These are phyloP conservation scores for Liolophura sinensis DNA, from an alignment of 1,140 invertebrate species.

Conservation along the genomic window DNA sequence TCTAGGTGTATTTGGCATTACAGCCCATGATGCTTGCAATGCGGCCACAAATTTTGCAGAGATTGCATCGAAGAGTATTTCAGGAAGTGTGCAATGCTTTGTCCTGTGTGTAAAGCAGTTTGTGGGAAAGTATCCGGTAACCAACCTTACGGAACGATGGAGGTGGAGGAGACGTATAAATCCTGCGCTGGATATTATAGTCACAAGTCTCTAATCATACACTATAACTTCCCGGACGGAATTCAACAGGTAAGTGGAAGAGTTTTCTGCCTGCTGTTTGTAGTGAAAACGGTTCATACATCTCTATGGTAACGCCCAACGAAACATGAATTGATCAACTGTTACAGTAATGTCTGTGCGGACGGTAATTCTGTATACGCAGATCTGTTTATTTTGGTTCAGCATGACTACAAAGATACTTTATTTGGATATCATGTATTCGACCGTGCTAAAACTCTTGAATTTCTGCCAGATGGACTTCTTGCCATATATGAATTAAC, in stretches of 20 bases:
- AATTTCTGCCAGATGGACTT: too few species aligned
- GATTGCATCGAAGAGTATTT: constrained; percentile 11
- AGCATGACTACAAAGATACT: too few species aligned
- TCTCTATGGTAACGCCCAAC: too few species aligned
- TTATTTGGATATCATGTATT: too few species aligned
- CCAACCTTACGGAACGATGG: constrained; percentile 14
- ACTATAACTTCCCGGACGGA: constrained; percentile 37
- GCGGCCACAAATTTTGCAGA: constrained; percentile 15
- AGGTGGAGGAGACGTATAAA: background rate
- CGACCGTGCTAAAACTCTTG: too few species aligned
- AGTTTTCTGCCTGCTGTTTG: background rate
- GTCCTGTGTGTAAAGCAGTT: constrained; percentile 17
- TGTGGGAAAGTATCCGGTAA: constrained; percentile 17
- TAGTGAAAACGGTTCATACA: too few species aligned
- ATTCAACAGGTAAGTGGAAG: constrained; percentile 36
- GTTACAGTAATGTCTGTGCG: too few species aligned
- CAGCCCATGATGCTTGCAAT: background rate
- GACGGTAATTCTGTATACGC: too few species aligned
- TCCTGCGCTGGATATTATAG: constrained; percentile 30
- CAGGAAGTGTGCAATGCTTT: constrained; percentile 12
- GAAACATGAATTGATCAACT: too few species aligned
- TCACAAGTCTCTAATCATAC: constrained; percentile 30
- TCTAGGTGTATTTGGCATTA: too few species aligned
- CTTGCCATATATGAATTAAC: too few species aligned
- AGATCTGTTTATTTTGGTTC: too few species aligned